phyloP scores from a whole-genome alignment of 2,113 vertebrate genomes.

The Paradoxurus hermaphroditus region DNA sequence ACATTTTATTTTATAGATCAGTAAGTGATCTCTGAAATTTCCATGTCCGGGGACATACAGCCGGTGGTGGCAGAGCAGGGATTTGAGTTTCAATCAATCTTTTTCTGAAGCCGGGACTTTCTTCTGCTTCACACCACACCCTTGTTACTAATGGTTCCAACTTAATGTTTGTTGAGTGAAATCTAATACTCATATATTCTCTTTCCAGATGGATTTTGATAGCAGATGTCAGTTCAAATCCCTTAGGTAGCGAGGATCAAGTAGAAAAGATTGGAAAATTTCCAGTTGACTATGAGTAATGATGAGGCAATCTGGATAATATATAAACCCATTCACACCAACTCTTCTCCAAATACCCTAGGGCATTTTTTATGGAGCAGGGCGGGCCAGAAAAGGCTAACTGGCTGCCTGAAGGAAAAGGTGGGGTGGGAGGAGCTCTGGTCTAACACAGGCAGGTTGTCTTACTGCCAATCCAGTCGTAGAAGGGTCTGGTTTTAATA shows the following conservation, averaged over 20 bases:
- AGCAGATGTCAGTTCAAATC: constrained; percentile 53
- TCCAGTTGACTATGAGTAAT: constrained; percentile 59
- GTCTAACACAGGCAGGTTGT: neutral
- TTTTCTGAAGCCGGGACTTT: constrained; percentile 5
- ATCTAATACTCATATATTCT: constrained; percentile 8
- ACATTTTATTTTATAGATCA: neutral
- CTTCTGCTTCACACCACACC: neutral
- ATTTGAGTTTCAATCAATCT: neutral
- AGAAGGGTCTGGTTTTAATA: neutral
- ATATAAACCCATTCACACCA: constrained; percentile 70
- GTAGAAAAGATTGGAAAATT: constrained; percentile 46
- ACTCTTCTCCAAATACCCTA: constrained; percentile 49
- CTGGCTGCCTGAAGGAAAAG: neutral
- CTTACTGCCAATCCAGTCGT: neutral
- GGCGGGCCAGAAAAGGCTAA: neutral
- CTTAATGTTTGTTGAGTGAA: constrained; percentile 18
- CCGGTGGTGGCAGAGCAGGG: neutral
- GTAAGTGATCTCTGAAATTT: neutral
- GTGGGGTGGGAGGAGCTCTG: neutral
- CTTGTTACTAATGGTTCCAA: neutral
- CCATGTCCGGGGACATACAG: neutral
- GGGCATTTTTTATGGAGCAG: constrained; percentile 39
- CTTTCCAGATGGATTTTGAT: constrained; percentile 45
- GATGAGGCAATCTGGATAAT: constrained; percentile 52
- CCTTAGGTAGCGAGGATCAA: constrained; percentile 46